These are phyloP conservation scores for Drosophila willistoni DNA, from an alignment of 1,140 invertebrate species.

Conservation along the genomic window DNA sequence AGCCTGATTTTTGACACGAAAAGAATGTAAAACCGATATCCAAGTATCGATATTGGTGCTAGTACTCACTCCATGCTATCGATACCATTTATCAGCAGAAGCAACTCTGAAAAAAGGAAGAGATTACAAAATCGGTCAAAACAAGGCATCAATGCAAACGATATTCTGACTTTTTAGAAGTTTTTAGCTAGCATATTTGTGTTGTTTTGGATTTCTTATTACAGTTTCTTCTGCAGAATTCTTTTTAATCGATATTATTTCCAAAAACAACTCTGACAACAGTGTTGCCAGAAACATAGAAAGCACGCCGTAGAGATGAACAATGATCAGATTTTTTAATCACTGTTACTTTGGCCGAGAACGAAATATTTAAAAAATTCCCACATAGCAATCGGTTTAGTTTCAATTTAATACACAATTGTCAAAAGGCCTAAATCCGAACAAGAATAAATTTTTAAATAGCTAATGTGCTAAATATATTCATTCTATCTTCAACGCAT, in stretches of 20 bases:
- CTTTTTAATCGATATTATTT: background rate
- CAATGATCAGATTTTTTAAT: background rate
- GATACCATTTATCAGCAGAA: background rate
- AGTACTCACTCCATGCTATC: background rate
- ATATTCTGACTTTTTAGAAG: background rate
- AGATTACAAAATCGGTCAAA: background rate
- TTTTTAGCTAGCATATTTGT: background rate
- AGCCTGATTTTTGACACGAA: conserved; percentile 78
- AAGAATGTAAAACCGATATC: conserved; percentile 51
- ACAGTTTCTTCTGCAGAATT: background rate
- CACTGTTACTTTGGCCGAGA: background rate
- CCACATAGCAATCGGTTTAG: background rate
- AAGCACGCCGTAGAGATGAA: background rate
- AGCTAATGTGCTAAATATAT: background rate
- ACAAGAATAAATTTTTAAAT: background rate
- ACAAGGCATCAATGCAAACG: background rate
- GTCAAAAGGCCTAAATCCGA: background rate
- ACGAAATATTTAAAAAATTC: background rate
- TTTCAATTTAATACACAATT: background rate
- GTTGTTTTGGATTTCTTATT: background rate
- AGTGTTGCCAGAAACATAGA: background rate
- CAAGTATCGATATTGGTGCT: background rate
- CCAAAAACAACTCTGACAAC: background rate
- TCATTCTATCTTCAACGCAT: background rate
- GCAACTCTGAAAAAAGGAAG: background rate